Evolutionary conservation across 2,797 vertebrate species (phyloP).

Genomic region (Lithobates pipiens): DNA sequence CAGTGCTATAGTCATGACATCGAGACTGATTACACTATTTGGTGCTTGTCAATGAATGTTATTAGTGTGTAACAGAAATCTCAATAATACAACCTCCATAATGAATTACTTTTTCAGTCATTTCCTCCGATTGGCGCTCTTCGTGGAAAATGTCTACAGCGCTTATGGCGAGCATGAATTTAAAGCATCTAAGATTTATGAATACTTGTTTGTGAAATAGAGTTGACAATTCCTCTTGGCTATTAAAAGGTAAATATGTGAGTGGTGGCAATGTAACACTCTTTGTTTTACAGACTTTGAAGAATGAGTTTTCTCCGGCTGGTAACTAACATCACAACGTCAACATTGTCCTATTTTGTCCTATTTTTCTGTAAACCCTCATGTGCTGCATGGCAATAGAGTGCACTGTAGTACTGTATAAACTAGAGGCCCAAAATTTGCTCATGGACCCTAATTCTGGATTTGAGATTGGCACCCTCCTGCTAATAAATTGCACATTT

Average conservation of each 20-base stretch:
- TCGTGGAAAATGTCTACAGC: conserved; percentile 14
- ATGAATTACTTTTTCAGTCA: conserved; percentile 62
- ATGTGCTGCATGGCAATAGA: neutral
- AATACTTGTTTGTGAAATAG: conserved; percentile 38
- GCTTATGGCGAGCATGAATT: conserved; percentile 29
- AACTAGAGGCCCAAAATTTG: too few species aligned
- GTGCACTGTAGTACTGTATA: too few species aligned
- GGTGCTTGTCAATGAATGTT: conserved; percentile 63
- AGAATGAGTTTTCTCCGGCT: neutral
- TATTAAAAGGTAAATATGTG: conserved; percentile 45
- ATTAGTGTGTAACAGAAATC: conserved; percentile 65
- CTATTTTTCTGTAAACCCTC: neutral
- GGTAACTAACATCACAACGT: neutral
- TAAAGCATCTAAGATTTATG: conserved; percentile 37
- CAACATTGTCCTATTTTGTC: neutral
- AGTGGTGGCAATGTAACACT: conserved; percentile 27
- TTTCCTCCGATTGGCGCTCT: conserved; percentile 58
- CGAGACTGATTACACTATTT: conserved; percentile 58
- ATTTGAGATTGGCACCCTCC: too few species aligned
- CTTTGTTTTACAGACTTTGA: conserved; percentile 29
- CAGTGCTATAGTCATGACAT: conserved; percentile 64
- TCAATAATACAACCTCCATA: conserved; percentile 64
- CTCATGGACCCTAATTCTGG: too few species aligned
- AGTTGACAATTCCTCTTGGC: conserved; percentile 33
- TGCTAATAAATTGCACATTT: too few species aligned